These are phyloP conservation scores for Haliclona indistincta DNA, from an alignment of 37 sponge, comb jelly and placozoan species.

Conservation along the genomic window DNA sequence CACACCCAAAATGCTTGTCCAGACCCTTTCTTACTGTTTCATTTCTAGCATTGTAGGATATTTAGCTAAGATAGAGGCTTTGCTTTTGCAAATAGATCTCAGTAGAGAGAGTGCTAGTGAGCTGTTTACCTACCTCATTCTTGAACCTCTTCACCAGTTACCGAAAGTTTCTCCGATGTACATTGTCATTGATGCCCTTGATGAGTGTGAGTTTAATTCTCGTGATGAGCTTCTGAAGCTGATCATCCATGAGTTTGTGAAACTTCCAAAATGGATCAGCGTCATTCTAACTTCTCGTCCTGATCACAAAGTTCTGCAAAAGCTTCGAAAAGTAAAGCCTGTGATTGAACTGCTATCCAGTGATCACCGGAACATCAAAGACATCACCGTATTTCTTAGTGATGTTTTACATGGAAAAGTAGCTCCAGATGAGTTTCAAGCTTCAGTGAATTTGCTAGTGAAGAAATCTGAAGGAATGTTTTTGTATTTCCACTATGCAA, in stretches of 20 bases:
- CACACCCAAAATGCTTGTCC: slow-evolving; percentile 16
- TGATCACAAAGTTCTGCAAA: slow-evolving; percentile 18
- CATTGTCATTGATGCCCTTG: slow-evolving; percentile 50
- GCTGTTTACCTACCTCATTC: slow-evolving; percentile 12
- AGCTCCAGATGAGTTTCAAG: neutral
- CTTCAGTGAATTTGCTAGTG: slow-evolving; percentile 12
- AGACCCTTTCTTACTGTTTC: slow-evolving; percentile 18
- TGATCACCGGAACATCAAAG: slow-evolving; percentile 29
- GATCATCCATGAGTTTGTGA: slow-evolving; percentile 22
- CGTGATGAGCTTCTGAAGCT: slow-evolving; percentile 22
- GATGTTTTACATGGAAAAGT: slow-evolving; percentile 12
- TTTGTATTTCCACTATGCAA: slow-evolving; percentile 47
- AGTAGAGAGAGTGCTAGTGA: neutral
- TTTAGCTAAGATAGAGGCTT: neutral
- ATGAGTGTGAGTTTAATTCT: slow-evolving; percentile 42
- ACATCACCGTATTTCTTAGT: slow-evolving; percentile 11
- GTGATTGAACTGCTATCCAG: slow-evolving; percentile 20
- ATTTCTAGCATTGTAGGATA: neutral
- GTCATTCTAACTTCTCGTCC: slow-evolving; percentile 37
- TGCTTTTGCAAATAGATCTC: neutral
- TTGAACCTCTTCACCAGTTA: slow-evolving; percentile 19
- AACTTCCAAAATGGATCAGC: slow-evolving; percentile 25
- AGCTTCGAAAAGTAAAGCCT: slow-evolving; percentile 3
- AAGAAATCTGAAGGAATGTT: slow-evolving; percentile 58
- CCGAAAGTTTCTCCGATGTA: neutral